Evolutionary conservation across 2,888 invertebrate species (phyloP), one percentile per base, ranked within the genome.

Genomic region (Oxytorus armatus): DNA sequence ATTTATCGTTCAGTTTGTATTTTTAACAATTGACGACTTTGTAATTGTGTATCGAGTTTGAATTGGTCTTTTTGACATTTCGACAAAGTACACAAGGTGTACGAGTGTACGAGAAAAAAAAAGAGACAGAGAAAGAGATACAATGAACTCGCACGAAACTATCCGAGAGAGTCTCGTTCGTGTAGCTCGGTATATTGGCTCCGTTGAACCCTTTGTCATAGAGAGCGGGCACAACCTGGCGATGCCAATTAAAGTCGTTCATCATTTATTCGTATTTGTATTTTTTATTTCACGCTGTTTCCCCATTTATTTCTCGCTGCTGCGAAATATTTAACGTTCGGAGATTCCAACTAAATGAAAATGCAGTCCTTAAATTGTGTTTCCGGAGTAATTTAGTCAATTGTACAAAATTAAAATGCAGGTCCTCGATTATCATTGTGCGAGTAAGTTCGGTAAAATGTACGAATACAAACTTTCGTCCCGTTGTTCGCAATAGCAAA

Each of bases 201-300:
- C 44, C 23, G 14, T 21, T 51, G 29, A 16, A 72, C 51, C 42
- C n/a, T n/a, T 42, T 63, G 51, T 61, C 14, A 49, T 59, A 51
- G 36, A 44, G 51, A 16, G 33, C 39, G 51, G 51, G 18, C 33
- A 53, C 23, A 14, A n/a, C n/a, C 65, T 33, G 29, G 29, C 51
- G 33, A 72, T 51, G 66, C 68, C n/a, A 74, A 79, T 79, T 74
- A 69, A 63, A 61, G 39, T 55, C 47, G 47, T 61, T 49, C 39
- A 16, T 49, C 63, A 61, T 49, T 77, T 44, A 66, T 55, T 39
- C 18, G 8, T 14, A n/a, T 14, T 14, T 8, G 8, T 21, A 11
- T 21, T 5, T 47, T 21, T 51, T 8, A n/a, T n/a, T n/a, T 16
- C 18, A 14, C n/a, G 8, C 36, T 21, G 5, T 8, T 18, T n/a